Conservation (phyloP, 2,888 invertebrate genomes). For the Rotaria sp. region DNA sequence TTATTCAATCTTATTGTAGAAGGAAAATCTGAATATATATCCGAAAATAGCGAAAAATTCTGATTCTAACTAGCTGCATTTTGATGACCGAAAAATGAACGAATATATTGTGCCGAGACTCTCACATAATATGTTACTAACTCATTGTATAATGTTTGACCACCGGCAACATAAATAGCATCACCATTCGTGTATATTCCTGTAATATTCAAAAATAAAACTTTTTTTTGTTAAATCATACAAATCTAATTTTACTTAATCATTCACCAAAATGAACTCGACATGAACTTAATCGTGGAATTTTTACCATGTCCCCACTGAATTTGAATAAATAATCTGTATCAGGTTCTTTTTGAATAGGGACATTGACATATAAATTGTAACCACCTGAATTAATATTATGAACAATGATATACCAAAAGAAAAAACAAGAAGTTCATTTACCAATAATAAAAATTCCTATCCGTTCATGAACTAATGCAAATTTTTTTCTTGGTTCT, state of each 20-base stretch:
- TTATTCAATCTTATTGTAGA: too few relatives aligned
- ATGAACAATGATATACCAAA: neutral
- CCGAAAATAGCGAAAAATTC: too few relatives aligned
- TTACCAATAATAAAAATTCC: neutral
- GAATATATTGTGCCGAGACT: too few relatives aligned
- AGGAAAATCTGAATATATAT: too few relatives aligned
- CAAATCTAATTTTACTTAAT: too few relatives aligned
- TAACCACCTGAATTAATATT: neutral
- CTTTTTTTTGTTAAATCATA: too few relatives aligned
- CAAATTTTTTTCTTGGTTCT: conserved; percentile 18
- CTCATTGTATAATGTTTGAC: neutral
- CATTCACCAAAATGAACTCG: conserved; percentile 1
- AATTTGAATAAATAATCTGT: neutral
- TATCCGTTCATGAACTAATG: neutral
- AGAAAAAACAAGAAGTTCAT: neutral
- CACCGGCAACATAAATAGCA: neutral
- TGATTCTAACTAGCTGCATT: too few relatives aligned
- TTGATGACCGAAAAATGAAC: too few relatives aligned
- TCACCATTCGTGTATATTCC: neutral
- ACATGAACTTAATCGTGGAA: neutral
- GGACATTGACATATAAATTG: neutral
- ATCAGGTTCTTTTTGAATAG: neutral
- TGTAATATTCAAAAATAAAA: neutral
- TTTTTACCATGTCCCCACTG: neutral
- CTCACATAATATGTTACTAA: neutral